phyloP scores from a whole-genome alignment of 2,797 vertebrate species.

The Triplophysa bombifrons region DNA sequence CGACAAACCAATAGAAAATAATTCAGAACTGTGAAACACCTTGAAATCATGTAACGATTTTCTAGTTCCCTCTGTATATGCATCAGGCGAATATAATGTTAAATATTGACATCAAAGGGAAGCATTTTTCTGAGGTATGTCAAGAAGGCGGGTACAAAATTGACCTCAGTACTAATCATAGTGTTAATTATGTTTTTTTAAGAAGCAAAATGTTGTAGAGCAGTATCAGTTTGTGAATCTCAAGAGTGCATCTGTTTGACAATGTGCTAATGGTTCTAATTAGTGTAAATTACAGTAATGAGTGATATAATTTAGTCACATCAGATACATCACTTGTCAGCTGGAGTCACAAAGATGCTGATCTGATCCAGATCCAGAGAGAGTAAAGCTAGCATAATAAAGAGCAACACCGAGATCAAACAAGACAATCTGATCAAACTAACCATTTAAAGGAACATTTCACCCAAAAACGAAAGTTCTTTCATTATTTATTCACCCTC shows the following conservation, averaged over 20 bases:
- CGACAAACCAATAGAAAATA: slow-evolving; percentile 5
- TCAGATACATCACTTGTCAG: slow-evolving; percentile 32
- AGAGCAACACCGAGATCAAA: slow-evolving; percentile 10
- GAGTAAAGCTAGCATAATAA: not conserved
- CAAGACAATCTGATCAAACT: not conserved
- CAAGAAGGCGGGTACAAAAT: not conserved
- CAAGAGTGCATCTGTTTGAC: slow-evolving; percentile 28
- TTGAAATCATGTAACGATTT: not conserved
- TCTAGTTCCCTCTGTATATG: not conserved
- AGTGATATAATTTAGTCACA: slow-evolving; percentile 40
- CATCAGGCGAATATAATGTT: too few relatives aligned
- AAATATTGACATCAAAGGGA: not conserved
- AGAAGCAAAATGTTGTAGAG: slow-evolving; percentile 28
- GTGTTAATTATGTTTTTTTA: too few relatives aligned
- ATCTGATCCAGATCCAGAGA: slow-evolving; percentile 22
- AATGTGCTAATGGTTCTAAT: slow-evolving; percentile 45
- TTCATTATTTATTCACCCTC: too few relatives aligned
- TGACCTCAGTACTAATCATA: not conserved
- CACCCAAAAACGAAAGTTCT: too few relatives aligned
- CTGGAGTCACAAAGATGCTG: slow-evolving; percentile 33
- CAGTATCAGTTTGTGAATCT: not conserved
- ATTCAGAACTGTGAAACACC: not conserved
- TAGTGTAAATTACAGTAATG: slow-evolving; percentile 51
- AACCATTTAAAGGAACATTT: not conserved
- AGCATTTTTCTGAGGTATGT: not conserved